Percentiles rank a stretch among this genome's conserved stretches.
These are phyloP conservation scores for Echinops telfairi DNA, from an alignment of 2,113 vertebrate species.

Conservation along the genomic window DNA sequence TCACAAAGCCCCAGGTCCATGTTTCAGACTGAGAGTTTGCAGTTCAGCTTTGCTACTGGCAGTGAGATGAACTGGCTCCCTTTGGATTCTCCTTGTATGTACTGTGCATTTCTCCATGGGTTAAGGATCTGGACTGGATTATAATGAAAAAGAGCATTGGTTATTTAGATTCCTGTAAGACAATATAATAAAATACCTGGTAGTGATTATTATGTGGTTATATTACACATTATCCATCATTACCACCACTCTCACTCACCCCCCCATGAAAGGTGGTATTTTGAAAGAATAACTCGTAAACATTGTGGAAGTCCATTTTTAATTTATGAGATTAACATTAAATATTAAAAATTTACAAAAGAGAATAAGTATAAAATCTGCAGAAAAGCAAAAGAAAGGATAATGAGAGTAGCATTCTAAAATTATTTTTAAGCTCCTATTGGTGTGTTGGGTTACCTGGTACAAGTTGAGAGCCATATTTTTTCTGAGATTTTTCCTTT, in stretches of 20 bases:
- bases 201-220: constrained; percentile 64
- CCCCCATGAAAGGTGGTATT: constrained; percentile 34
- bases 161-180: constrained; percentile 36
- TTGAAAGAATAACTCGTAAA: background rate
- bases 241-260: background rate
- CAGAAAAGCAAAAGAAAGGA: background rate
- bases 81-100: constrained; percentile 24
- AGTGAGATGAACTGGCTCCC: background rate
- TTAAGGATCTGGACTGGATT: background rate
- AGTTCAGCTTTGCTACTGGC: constrained; percentile 5
- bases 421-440: constrained; percentile 18
- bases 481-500: background rate
- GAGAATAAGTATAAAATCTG: constrained; percentile 1
- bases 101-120: background rate
- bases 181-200: constrained; percentile 48
- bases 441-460: background rate
- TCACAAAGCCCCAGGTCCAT: constrained; percentile 4
- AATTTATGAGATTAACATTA: constrained; percentile 65
- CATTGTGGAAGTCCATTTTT: constrained; percentile 37
- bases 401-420: background rate
- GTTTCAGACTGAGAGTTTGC: background rate
- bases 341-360: constrained; percentile 27
- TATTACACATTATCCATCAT: constrained; percentile 11
- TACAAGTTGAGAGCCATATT: background rate
- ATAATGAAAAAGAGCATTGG: constrained; percentile 43